Evolutionary conservation across 1,140 invertebrate species (phyloP).

Genomic region (Glossosoma conforme): DNA sequence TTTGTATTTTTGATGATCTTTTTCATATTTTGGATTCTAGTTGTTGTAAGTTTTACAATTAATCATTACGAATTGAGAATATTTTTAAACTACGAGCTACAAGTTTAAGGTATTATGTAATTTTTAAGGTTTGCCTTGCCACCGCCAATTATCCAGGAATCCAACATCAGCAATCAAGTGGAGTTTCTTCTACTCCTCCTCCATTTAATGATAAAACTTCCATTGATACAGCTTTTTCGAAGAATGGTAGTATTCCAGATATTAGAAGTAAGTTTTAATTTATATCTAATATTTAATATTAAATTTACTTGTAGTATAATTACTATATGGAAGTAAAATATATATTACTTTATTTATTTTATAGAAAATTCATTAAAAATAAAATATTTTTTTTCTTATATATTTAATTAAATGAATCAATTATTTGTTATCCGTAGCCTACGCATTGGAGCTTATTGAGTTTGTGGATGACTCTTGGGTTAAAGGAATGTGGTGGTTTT

Average conservation of each 20-base stretch:
- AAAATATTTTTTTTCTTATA: too few species aligned
- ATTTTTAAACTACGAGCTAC: conserved; percentile 14
- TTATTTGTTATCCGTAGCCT: conserved; percentile 28
- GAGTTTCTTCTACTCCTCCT: too few species aligned
- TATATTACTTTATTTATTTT: too few species aligned
- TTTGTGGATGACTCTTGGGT: conserved; percentile 57
- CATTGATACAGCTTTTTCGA: too few species aligned
- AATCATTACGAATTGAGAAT: conserved; percentile 1
- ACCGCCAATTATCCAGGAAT: conserved; percentile 52
- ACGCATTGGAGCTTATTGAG: conserved; percentile 37
- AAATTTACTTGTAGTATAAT: too few species aligned
- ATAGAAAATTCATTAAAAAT: too few species aligned
- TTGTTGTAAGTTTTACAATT: conserved; percentile 61
- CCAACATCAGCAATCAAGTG: not conserved
- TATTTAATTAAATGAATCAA: too few species aligned
- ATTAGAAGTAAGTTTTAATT: conserved; percentile 10
- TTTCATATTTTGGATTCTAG: conserved; percentile 78
- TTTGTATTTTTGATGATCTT: conserved; percentile 74
- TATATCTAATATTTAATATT: conserved; percentile 1
- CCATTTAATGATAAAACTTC: too few species aligned
- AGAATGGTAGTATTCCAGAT: conserved; percentile 8
- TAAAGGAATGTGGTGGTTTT: conserved; percentile 88
- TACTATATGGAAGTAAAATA: too few species aligned
- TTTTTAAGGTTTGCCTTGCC: conserved; percentile 52
- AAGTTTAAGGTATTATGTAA: not conserved